phyloP scores from a whole-genome alignment of 2,113 vertebrate genomes.

The Microcebus murinus region DNA sequence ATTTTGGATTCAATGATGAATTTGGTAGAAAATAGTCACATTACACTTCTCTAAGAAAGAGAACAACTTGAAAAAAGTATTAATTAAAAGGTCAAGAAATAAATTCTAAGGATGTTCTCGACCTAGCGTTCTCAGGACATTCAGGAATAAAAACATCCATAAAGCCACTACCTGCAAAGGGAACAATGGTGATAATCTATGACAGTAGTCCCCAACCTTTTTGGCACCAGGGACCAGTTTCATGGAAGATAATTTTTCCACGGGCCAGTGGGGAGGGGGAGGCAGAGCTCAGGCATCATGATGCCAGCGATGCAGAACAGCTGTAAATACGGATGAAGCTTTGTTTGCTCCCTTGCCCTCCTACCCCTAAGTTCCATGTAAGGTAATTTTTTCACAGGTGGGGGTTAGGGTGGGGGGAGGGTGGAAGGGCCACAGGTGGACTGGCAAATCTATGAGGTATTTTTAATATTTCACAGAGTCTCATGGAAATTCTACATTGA shows the following conservation, averaged over 20 bases:
- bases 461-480: conserved; percentile 44
- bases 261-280: no score
- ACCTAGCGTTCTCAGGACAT: background rate
- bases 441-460: background rate
- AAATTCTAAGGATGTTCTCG: conserved; percentile 32
- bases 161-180: conserved; percentile 1
- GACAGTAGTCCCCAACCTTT: background rate
- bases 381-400: no score
- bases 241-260: no score
- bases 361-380: no score
- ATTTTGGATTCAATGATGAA: conserved; percentile 21
- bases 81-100: background rate
- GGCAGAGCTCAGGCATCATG: no score
- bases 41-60: background rate
- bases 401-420: no score
- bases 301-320: no score
- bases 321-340: no score
- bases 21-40: background rate
- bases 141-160: background rate
- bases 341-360: no score
- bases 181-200: background rate
- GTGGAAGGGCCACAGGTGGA: no score
- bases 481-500: background rate
- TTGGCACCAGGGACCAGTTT: no score
- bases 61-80: background rate